Evolutionary conservation across 2,888 invertebrate species (phyloP).

Genomic region (Pomacea canaliculata): DNA sequence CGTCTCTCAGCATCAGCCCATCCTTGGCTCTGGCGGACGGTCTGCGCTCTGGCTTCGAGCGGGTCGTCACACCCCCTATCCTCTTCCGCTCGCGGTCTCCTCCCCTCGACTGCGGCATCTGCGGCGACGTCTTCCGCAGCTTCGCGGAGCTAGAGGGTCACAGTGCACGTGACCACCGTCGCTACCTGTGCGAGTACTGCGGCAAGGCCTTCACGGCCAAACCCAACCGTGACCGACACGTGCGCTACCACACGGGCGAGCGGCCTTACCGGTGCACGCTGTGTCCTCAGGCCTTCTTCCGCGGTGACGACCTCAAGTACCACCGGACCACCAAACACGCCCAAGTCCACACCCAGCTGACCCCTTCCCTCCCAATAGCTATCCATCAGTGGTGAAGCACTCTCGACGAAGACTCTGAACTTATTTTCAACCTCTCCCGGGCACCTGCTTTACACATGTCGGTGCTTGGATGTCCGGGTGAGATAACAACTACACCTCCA

Average conservation of each 20-base stretch:
- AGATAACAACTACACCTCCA: neutral
- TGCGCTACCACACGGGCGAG: constrained; percentile 67
- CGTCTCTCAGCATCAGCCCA: neutral
- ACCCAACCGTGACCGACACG: constrained; percentile 66
- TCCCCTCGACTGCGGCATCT: constrained; percentile 36
- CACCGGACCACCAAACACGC: constrained; percentile 60
- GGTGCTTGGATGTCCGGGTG: neutral
- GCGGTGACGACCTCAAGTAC: constrained; percentile 62
- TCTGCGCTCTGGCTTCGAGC: constrained; percentile 44
- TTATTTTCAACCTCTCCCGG: neutral
- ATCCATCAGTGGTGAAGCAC: neutral
- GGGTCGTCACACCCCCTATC: constrained; percentile 50
- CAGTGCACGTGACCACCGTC: constrained; percentile 58
- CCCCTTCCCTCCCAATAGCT: constrained; percentile 30
- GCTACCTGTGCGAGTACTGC: constrained; percentile 65
- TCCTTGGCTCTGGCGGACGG: neutral
- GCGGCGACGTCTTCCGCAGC: constrained; percentile 44
- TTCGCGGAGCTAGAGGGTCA: constrained; percentile 62
- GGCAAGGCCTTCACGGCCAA: constrained; percentile 66
- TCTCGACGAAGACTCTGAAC: neutral
- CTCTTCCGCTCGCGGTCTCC: constrained; percentile 45
- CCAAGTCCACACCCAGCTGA: constrained; percentile 38
- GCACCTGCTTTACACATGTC: neutral
- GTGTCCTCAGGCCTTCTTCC: constrained; percentile 52
- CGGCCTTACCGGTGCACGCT: constrained; percentile 62